Evolutionary conservation across 2,797 vertebrate species (phyloP), one percentile per base, ranked within the genome.

Genomic region (Argyrosomus regius): DNA sequence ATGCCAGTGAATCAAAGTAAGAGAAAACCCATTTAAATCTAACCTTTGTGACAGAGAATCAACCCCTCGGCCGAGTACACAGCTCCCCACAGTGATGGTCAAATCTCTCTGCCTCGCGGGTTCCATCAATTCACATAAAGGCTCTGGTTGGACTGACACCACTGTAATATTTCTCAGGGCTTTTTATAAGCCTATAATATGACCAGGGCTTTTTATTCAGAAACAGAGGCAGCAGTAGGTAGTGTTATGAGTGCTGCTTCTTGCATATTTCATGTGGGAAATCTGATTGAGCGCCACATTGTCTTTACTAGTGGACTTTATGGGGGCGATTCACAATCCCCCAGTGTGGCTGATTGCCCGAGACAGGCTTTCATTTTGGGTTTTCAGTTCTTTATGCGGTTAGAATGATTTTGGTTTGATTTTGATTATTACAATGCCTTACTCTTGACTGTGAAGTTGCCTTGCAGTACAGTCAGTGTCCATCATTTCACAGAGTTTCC

Each of bases 191-290:
- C 58, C 60, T 39, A 52, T 68, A 72, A 80, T 72, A 66, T 64
- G 28, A 76, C 75, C 39, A 22, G 24, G 61, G 72, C 45, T 71
- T 86, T 90, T 84, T 76, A 80, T 80, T 83, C 78, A 53, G 69
- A 66, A 75, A 82, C 69, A 43, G 68, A 73, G 46, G 57, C 56
- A 28, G 72, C 12, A 1, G 54, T 7, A 46, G 2, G 57, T 7
- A 46, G 77, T 8, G 3, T 77, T 50, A 58, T 14, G 14, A 80
- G 62, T 3, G 53, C 48, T 31, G 53, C 66, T 75, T 82, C 64
- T 66, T 88, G 74, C 82, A 85, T 81, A 82, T 87, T 90, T 88
- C 77, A 77, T 81, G 66, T 46, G 8, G 71, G 53, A 77, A 74
- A 87, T 74, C 50, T 73, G 74, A 91, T 80, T 69, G 75, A 77